phyloP scores from a whole-genome alignment of 2,888 invertebrate genomes.

The Hirudinaria manillensis region DNA sequence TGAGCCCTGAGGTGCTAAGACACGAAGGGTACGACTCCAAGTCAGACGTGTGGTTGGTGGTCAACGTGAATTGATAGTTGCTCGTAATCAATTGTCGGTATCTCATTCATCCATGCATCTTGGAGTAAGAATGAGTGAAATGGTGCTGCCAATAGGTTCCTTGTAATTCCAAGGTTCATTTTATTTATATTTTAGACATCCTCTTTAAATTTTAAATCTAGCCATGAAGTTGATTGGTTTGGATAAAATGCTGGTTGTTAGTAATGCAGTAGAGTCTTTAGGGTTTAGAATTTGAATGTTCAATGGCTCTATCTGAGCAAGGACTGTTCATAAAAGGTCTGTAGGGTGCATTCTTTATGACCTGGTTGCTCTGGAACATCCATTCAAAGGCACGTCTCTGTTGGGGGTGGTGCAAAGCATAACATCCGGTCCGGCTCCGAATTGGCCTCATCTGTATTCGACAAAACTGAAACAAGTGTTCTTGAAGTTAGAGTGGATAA shows the following conservation, averaged over 20 bases:
- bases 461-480: conserved; percentile 48
- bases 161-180: too few relatives aligned
- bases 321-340: conserved; percentile 45
- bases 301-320: too few relatives aligned
- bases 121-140: not conserved
- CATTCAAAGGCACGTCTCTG: conserved; percentile 52
- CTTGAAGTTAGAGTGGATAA: conserved; percentile 43
- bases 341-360: conserved; percentile 55
- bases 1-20: conserved; percentile 55
- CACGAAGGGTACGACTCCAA: conserved; percentile 55
- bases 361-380: conserved; percentile 52
- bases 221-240: not conserved
- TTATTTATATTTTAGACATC: not conserved
- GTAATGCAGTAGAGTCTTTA: not conserved
- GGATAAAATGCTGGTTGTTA: not conserved
- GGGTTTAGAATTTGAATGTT: too few relatives aligned
- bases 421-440: conserved; percentile 51
- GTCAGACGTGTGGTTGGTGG: conserved; percentile 54
- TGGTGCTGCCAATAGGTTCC: not conserved
- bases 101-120: too few relatives aligned
- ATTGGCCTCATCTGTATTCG: conserved; percentile 48
- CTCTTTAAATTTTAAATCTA: not conserved
- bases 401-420: conserved; percentile 55
- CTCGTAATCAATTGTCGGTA: not conserved
- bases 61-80: not conserved